A percentile compares a stretch with the other conserved stretches of the same genome.
These are phyloP conservation scores for Ciconia stormi DNA, from an alignment of 2,113 vertebrate species.

Conservation along the genomic window DNA sequence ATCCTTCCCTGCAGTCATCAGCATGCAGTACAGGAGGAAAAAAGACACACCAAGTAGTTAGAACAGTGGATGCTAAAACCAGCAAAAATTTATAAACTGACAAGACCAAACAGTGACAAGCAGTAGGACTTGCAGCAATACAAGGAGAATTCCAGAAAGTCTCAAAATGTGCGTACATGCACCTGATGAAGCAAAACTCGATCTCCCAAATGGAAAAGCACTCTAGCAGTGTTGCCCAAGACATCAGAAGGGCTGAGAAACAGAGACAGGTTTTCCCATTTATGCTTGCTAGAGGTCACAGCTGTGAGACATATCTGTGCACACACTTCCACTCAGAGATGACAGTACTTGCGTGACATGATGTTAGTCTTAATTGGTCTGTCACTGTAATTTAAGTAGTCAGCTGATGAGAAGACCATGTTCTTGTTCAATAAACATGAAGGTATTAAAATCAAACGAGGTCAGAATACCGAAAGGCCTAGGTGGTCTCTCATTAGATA, in stretches of 20 bases:
- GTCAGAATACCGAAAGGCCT: background rate
- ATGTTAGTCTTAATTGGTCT: background rate
- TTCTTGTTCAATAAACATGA: background rate
- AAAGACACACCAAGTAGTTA: background rate
- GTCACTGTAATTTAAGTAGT: background rate
- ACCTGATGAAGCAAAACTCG: background rate
- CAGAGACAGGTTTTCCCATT: background rate
- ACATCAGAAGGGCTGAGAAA: background rate
- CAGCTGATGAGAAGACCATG: background rate
- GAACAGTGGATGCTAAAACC: background rate
- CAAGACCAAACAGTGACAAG: background rate
- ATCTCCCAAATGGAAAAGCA: background rate
- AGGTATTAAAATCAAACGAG: background rate
- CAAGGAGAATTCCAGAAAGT: background rate
- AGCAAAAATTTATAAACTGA: background rate
- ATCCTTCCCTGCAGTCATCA: constrained; percentile 60
- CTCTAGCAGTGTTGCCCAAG: background rate
- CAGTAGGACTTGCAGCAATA: background rate
- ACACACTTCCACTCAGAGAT: background rate
- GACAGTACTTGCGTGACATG: background rate
- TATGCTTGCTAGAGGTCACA: background rate
- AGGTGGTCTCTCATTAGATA: background rate
- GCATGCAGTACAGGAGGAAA: background rate
- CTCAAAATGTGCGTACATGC: background rate
- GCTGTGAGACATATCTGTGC: background rate